Base-by-base conservation (phyloP, 2,888 invertebrate species). In the Podotricha telesiphe region DNA sequence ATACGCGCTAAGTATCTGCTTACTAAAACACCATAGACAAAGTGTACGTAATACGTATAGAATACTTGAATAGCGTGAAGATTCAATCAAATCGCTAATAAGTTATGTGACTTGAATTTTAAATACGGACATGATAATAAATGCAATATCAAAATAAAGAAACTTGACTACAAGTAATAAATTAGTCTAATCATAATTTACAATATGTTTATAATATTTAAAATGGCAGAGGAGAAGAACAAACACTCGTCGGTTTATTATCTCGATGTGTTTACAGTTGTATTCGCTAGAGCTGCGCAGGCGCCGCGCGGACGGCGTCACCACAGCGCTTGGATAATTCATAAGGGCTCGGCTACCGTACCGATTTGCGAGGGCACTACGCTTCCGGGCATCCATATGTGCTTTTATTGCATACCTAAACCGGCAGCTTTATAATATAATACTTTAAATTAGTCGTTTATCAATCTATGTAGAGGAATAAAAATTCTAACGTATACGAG, bases 311-410 rank as follows among this genome's bases (percentile, higher is more conserved):
- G 89, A 81, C 89, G 89, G 84, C 80, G 77, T 76, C 76, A 72
- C 83, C 79, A 84, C 78, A 75, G 75, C 83, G 79, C 84, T 89
- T 91, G 91, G 89, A 85, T 92, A 89, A 91, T 92, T 92, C 91
- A 92, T 92, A 86, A 89, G 86, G 83, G 82, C 83, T 79, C 64
- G 62, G 62, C 68, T 63, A 74, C 71, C 77, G 75, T 77, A 75
- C 79, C 77, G 75, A 80, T 79, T 78, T 76, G 77, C 75, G 75
- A 79, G 77, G 77, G 76, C 75, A 78, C 76, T 75, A 73, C 68
- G 80, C 83, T 88, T 89, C 88, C 87, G 85, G 84, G 81, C 80
- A 75, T 55, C 84, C 82, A 79, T 84, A 80, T 79, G 75, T 69
- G 76, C 71, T 66, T 74, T 76, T 75, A 78, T 75, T 77, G 76